Evolutionary conservation across 2,888 invertebrate genomes (phyloP).

Genomic region (Marronus borbonicus): DNA sequence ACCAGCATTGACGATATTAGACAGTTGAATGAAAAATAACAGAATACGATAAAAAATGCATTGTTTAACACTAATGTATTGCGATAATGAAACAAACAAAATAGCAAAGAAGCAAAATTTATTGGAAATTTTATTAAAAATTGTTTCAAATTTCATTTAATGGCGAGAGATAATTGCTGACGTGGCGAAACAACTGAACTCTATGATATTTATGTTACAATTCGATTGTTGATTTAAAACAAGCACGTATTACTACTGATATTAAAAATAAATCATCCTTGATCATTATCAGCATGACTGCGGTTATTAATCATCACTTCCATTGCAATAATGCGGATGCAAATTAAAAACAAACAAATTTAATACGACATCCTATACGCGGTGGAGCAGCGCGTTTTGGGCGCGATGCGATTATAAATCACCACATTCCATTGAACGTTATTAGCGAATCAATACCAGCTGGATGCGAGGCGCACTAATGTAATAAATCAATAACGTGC

Average conservation of each 20-base stretch:
- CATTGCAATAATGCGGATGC: conserved; percentile 17
- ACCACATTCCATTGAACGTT: conserved; percentile 20
- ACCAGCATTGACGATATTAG: no score
- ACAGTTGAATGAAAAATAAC: no score
- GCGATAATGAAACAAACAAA: no score
- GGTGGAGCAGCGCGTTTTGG: background rate
- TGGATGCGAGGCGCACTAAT: conserved; percentile 33
- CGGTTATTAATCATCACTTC: conserved; percentile 12
- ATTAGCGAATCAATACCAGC: conserved; percentile 36
- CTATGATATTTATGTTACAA: no score
- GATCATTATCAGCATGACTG: conserved; percentile 5
- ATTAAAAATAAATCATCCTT: background rate
- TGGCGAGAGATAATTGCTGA: no score
- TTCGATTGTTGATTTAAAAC: no score
- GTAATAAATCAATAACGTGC: conserved; percentile 38
- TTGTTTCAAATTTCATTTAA: no score
- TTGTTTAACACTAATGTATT: no score
- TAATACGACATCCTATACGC: background rate
- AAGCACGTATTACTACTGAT: background rate
- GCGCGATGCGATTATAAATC: conserved; percentile 17
- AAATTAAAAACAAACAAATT: conserved; percentile 43
- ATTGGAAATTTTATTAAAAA: no score
- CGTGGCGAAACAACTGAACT: no score
- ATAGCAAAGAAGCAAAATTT: no score
- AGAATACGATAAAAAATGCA: no score